phyloP scores from a whole-genome alignment of 2,888 invertebrate genomes.

The Nebria salina region DNA sequence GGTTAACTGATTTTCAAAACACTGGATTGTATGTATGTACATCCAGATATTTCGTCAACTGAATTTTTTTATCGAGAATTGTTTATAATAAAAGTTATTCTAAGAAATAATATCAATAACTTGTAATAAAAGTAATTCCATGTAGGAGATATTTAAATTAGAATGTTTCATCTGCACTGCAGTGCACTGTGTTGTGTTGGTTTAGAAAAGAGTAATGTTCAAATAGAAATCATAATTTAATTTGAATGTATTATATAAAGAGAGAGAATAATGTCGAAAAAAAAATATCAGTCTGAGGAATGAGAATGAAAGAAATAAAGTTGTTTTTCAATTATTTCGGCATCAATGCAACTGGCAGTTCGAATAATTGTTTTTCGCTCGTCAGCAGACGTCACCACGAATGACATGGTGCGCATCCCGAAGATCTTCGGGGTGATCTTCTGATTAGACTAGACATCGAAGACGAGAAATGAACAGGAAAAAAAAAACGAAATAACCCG shows the following conservation, averaged over 20 bases:
- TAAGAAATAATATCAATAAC: not conserved
- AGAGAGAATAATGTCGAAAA: not conserved
- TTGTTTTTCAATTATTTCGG: constrained; percentile 47
- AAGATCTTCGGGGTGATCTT: constrained; percentile 9
- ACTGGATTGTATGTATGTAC: not conserved
- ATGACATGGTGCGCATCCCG: constrained; percentile 4
- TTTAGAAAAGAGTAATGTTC: no score
- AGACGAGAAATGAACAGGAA: constrained; percentile 4
- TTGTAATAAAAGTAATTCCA: not conserved
- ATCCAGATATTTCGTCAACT: not conserved
- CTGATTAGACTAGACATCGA: constrained; percentile 27
- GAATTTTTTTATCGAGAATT: not conserved
- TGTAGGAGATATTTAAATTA: not conserved
- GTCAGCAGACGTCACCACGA: constrained; percentile 33
- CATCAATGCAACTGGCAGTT: constrained; percentile 47
- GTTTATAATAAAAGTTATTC: not conserved
- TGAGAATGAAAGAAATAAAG: constrained; percentile 36
- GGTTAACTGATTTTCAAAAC: not conserved
- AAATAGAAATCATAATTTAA: no score
- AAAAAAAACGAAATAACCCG: not conserved
- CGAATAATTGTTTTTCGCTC: constrained; percentile 45
- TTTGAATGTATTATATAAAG: no score
- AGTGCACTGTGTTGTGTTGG: no score
- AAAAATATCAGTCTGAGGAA: not conserved
- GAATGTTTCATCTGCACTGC: not conserved